Evolutionary conservation across 1,140 invertebrate genomes (phyloP).

Genomic region (Neotoxoptera formosana): DNA sequence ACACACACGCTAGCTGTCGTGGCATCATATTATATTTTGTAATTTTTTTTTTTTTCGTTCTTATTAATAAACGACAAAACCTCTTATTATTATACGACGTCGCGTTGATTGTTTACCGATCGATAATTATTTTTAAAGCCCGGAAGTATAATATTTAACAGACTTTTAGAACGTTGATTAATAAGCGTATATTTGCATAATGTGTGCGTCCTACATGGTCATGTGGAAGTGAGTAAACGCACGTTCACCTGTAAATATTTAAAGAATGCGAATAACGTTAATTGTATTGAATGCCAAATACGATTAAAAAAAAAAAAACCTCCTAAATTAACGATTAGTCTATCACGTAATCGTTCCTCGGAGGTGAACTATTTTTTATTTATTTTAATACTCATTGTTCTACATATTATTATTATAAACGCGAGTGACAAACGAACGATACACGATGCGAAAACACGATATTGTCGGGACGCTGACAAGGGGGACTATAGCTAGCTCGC

Average conservation of each 20-base stretch:
- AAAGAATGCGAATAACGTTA: background rate
- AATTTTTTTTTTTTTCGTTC: background rate
- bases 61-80: background rate
- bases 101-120: background rate
- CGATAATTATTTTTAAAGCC: background rate
- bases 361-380: background rate
- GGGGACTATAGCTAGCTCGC: background rate
- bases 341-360: background rate
- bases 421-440: background rate
- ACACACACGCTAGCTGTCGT: background rate
- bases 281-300: background rate
- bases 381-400: background rate
- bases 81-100: background rate
- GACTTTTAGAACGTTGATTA: background rate
- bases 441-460: background rate
- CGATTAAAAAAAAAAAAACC: background rate
- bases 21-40: background rate
- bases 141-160: slow-evolving; percentile 18
- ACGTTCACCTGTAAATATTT: background rate
- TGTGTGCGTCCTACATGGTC: background rate
- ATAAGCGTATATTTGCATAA: background rate
- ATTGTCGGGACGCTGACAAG: background rate
- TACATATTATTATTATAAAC: no score
- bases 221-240: background rate
- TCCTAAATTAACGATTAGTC: background rate